Evolutionary conservation across 53 echinoderm and acorn worm genomes (phyloP), one percentile per base, ranked within the genome.

Genomic region (Henricia sp.): DNA sequence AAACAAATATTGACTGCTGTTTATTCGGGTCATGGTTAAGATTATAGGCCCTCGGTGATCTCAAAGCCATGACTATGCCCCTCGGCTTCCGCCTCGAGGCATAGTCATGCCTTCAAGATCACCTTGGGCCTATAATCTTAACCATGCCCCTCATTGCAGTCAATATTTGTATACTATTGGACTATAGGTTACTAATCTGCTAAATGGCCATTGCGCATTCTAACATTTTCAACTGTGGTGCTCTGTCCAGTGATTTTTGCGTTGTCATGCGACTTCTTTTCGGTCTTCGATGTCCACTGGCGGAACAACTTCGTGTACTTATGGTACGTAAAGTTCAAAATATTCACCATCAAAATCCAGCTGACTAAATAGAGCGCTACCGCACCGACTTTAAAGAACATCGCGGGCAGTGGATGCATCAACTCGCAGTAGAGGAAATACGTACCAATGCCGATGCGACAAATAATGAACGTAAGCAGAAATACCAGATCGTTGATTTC

Each of bases 401-500:
- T 36, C 6, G 77, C 34, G 11, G 96, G 96, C 9, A 38, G 24
- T 6, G 93, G 96, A 59, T 96, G 87, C 29, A 24, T 20, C 37
- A 87, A 64, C 46, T 96, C 92, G 9, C 83, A 82, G 77, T 93
- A 93, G 42, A 96, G 72, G 72, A 87, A 68, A 64, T 85, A 96
- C 41, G 90, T 54, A 14, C 96, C 96, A 3, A 96, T 52, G 37
- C 85, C 84, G 37, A 88, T 88, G 6, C 96, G 88, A 33, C 93
- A 93, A 3, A 91, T 12, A 25, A 86, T 68, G 72, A 96, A 96
- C 1, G 85, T 85, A 2, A 71, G 25, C 55, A 96, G 85, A 68
- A 96, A 96, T 35, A 94, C 67, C 3, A 96, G 59, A 57, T 96
- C 96, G 54, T 96, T 96, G 33, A 96, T 28, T 36, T 96, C 96